Base-by-base conservation (phyloP, 2,797 vertebrate genomes). In the Austrolebias charrua region DNA sequence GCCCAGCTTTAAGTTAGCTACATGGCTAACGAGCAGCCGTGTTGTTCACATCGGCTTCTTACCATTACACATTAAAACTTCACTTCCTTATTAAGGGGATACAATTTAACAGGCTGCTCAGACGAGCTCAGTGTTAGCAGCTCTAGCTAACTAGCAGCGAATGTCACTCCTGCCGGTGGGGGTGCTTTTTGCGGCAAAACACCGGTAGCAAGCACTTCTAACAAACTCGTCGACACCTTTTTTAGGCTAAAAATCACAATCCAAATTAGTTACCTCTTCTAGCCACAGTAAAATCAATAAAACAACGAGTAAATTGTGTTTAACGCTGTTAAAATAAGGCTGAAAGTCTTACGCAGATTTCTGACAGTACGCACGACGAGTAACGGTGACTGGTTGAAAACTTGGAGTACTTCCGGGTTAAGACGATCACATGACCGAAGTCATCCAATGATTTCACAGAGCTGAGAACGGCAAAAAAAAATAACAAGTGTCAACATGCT, bases 401-500 rank as follows among this genome's bases (percentile, higher is more conserved):
- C 38, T n/a, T 8, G 28, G 55, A 91, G 29, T 83, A 24, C 1
- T 92, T 93, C 92, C 91, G 90, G 91, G 90, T 91, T 86, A 88
- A 18, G 4, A 1, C 0, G 0, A 11, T 78, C 86, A 89, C 69
- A 2, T 91, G 88, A 73, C 28, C 16, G 0, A 19, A 44, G 45
- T 60, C 48, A 59, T 35, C 73, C 75, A 83, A 78, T 78, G 15
- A 35, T 11, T 9, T 66, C 4, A 35, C 2, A 16, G 35, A 29
- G 10, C 44, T 24, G 12, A 33, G 18, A 31, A 19, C 33, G 4
- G 9, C 5, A 11, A 12, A 6, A 10, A 3, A n/a, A 33, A 9
- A 29, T 5, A 35, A n/a, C n/a, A n/a, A n/a, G 18, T 43, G 9
- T 48, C 2, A 13, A 7, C 1, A 13, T 52, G 15, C 65, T 66